Evolutionary conservation across 2,888 invertebrate species (phyloP).

Genomic region (Parapristionchus giblindavisi): DNA sequence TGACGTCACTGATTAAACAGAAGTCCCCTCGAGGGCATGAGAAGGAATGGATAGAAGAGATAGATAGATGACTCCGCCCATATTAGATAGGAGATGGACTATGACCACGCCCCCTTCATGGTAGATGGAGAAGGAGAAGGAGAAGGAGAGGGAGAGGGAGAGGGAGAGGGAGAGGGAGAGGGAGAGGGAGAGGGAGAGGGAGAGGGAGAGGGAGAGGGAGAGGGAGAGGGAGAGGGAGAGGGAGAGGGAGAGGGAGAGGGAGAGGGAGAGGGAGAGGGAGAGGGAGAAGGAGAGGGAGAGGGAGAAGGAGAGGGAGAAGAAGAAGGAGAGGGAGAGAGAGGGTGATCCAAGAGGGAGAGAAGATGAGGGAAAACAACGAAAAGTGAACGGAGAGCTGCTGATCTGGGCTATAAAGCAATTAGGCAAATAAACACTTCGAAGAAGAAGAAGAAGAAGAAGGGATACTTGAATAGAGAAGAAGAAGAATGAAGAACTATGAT

Average conservation of each 20-base stretch:
- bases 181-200: neutral
- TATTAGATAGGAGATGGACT: neutral
- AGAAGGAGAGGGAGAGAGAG: conserved; percentile 17
- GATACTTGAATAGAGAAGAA: too few relatives aligned
- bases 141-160: too few relatives aligned
- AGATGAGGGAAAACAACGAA: conserved; percentile 4
- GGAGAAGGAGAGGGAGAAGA: conserved; percentile 14
- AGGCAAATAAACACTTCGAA: conserved; percentile 30
- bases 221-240: conserved; percentile 1
- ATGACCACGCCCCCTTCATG: neutral
- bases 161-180: neutral
- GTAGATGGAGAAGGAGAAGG: too few relatives aligned
- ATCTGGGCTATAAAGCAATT: conserved; percentile 10
- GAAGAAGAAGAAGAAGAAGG: too few relatives aligned
- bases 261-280: conserved; percentile 13
- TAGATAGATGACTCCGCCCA: neutral
- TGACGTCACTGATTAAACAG: neutral
- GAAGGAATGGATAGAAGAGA: neutral
- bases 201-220: neutral
- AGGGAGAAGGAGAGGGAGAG: neutral
- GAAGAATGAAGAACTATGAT: too few relatives aligned
- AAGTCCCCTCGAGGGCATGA: neutral
- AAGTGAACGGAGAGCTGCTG: neutral
- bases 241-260: neutral
- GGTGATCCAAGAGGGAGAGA: neutral